Evolutionary conservation across 2,888 invertebrate genomes (phyloP), one percentile per base, ranked within the genome.

Genomic region (Sabellastarte sp.): DNA sequence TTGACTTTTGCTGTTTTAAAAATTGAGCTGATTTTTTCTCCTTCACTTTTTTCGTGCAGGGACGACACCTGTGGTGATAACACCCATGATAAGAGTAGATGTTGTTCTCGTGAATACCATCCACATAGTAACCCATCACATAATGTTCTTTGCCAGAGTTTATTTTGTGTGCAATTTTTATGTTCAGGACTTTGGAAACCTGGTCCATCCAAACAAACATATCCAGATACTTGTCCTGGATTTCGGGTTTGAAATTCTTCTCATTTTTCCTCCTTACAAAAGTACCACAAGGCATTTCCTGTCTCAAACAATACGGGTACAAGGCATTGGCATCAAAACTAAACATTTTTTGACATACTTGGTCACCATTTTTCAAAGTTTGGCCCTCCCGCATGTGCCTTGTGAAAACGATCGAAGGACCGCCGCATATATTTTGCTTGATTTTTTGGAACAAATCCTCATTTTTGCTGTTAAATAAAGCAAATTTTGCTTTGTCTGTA

Each of bases 391-490:
- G 0, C 26, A 30, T 15, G 26, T 59, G 10, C 3, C 41, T 20
- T 4, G 33, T 3, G 41, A 41, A 59, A 5, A 59, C 24, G 32
- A 59, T 59, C 20, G 24, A 2, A 0, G 59, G 41, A 2, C 41
- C 59, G 24, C 53, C 59, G 5, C 15, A 26, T 26, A 59, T 59
- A 10, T 50, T 24, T 1, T 59, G 10, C 1, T 57, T 20, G 3
- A 29, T 1, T 5, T 29, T 59, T 33, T 62, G 29, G 33, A 62
- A 57, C n/a, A 72, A 61, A 51, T 72, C 63, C 58, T 69, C 30
- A 62, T 66, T 31, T 41, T 66, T 31, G n/a, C 65, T 62, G 55
- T 70, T 60, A 31, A 72, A 63, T 10, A 73, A 57, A 50, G 67
- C 60, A 52, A 73, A 73, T 32, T 63, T 62, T 29, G 57, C 66